Conservation (phyloP, 2,797 vertebrate genomes). For the Leptoclinus maculatus region DNA sequence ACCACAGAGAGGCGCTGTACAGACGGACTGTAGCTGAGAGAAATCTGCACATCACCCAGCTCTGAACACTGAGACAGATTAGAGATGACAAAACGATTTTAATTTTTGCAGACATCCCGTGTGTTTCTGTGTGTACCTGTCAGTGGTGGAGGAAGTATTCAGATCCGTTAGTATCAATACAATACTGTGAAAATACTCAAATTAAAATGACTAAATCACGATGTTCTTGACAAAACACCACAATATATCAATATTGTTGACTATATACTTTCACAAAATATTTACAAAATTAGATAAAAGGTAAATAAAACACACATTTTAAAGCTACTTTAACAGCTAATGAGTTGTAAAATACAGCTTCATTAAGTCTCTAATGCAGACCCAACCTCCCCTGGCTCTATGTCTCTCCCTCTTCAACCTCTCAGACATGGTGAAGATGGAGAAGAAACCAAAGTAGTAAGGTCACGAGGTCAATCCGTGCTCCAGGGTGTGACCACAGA, state of each 20-base stretch:
- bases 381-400: background rate
- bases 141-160: background rate
- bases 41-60: slow-evolving; percentile 89
- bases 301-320: background rate
- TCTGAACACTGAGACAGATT: slow-evolving; percentile 81
- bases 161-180: background rate
- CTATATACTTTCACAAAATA: too few species aligned
- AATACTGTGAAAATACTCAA: background rate
- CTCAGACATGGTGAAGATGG: slow-evolving; percentile 61
- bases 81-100: background rate
- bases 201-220: too few species aligned
- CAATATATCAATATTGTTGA: too few species aligned
- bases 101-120: background rate
- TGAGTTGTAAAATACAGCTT: background rate
- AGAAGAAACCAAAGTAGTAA: slow-evolving; percentile 53
- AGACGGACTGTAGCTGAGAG: slow-evolving; percentile 90
- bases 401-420: background rate
- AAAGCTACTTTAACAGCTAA: too few species aligned
- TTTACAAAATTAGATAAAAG: too few species aligned
- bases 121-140: slow-evolving; percentile 78
- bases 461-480: background rate
- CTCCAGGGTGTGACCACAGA: background rate
- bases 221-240: too few species aligned
- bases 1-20: slow-evolving; percentile 89
- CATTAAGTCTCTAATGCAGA: too few species aligned